Percentiles rank a stretch among this genome's conserved stretches.
phyloP scores from a whole-genome alignment of 2,888 invertebrate species.

The Synanthedon tipuliformis region DNA sequence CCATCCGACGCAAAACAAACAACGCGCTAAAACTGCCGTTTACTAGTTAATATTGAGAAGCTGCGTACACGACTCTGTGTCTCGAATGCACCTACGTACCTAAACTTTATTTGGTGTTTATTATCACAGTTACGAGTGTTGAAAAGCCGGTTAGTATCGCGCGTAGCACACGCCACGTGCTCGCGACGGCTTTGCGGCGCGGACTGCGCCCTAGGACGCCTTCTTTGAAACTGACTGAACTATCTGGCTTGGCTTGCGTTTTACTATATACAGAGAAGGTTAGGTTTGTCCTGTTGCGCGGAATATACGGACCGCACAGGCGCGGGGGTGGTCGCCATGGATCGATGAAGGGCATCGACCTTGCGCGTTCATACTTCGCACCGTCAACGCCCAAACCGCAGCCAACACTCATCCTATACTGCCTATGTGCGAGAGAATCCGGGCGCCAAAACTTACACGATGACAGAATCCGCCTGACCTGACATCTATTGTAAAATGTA shows the following conservation, averaged over 20 bases:
- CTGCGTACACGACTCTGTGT: conserved; percentile 1
- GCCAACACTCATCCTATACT: background rate
- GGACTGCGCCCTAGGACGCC: conserved; percentile 48
- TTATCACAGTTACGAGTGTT: conserved; percentile 33
- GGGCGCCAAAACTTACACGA: no score
- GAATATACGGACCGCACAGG: conserved; percentile 25
- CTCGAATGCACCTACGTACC: conserved; percentile 9
- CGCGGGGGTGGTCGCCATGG: conserved; percentile 29
- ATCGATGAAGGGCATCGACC: conserved; percentile 51
- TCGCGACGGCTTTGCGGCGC: conserved; percentile 34
- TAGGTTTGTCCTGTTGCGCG: conserved; percentile 38
- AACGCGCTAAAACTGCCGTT: conserved; percentile 4
- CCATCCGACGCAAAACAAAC: conserved; percentile 14
- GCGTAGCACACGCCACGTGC: conserved; percentile 13
- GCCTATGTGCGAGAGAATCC: background rate
- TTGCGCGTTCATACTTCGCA: conserved; percentile 30
- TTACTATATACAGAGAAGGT: conserved; percentile 30
- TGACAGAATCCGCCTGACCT: no score
- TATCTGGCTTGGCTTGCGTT: conserved; percentile 23
- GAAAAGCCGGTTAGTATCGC: conserved; percentile 4
- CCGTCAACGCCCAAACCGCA: conserved; percentile 3
- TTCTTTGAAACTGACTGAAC: conserved; percentile 52
- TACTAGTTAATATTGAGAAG: background rate
- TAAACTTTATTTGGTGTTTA: conserved; percentile 29
- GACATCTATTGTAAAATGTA: background rate